Base-by-base conservation (phyloP, 1,140 invertebrate species). In the Zaprionus tsacasi region DNA sequence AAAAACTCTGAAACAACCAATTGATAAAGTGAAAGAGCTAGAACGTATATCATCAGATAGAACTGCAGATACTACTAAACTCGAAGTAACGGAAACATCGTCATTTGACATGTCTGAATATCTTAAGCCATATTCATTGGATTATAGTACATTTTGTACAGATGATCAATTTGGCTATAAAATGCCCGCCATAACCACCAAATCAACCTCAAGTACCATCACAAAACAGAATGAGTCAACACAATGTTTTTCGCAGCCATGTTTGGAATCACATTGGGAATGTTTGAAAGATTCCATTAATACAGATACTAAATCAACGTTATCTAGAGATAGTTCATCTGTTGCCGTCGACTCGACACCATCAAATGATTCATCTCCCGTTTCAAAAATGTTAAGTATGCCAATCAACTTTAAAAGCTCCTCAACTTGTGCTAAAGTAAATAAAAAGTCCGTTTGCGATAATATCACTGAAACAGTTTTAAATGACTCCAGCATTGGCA, bases 91-190 rank as follows among this genome's bases (percentile, higher is more conserved):
- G 35, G 50, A 68, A 38, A 13, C 59, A 58, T 75, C 78, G 45
- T 36, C 70, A 70, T 81, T 76, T 57, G 70, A 89, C 50, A 79
- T 89, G 70, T 68, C 78, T 59, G 81, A 89, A 40, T 88, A 89
- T 69, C 21, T 85, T 7, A 88, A 76, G 64, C 85, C 85, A 54
- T 88, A 81, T 81, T 64, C 55, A 72, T 76, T 81, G 36, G 67
- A 88, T 6, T 33, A 63, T 25, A 40, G 55, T 68, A 43, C 40
- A 66, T 69, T 64, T 72, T 27, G 56, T 30, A 61, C 33, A n/a
- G 68, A 61, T 30, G 21, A 56, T 35, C 8, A 72, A 70, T 50
- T 55, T 36, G 56, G 50, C 25, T 15, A 55, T 45, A 30, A 30
- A 5, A 56, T 30, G 36, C 45, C 27, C 21, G 57, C 27, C 67